Base-by-base conservation (phyloP, 2,888 invertebrate genomes). In the Tinea trinotella region DNA sequence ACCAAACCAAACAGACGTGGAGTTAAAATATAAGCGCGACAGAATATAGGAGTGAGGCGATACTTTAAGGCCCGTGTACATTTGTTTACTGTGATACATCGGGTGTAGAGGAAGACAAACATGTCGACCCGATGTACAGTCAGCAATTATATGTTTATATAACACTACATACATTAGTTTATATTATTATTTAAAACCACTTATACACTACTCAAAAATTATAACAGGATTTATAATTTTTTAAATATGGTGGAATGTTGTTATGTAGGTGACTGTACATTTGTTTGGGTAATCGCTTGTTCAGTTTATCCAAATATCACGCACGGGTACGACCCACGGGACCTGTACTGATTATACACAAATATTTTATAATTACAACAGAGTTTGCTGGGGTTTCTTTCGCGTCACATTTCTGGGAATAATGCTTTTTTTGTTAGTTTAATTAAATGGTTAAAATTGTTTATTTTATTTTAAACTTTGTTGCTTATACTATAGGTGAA, bases 221-320 rank as follows among this genome's bases (percentile, higher is more conserved):
- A 22, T 22, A 22, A 30, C 30, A 7, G 7, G 4, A 30, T 30
- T 4, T 10, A 7, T 4, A 30, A 4, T 30, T 30, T 4, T 30
- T 7, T 30, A 30, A 30, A n/a, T n/a, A n/a, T n/a, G n/a, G n/a
- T n/a, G n/a, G n/a, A n/a, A n/a, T n/a, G n/a, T n/a, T n/a, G n/a
- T 30, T 30, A 30, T 30, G 30, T 10, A 17, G n/a, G 12, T 17
- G 52, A 52, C 52, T 34, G 30, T 34, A 18, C 30, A 15, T 34
- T 46, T 46, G 19, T 20, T 17, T 50, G 50, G 55, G 55, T 50
- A 55, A 55, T 55, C 55, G 55, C 40, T 55, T 55, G 50, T 40
- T 12, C 49, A 22, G 49, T 55, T 49, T 50, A 35, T 50, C 36
- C 50, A 36, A 49, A 55, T 13, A 55, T 55, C 30, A 49, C 49